Evolutionary conservation across 2,888 invertebrate species (phyloP).

Genomic region (Torymus tubicola): DNA sequence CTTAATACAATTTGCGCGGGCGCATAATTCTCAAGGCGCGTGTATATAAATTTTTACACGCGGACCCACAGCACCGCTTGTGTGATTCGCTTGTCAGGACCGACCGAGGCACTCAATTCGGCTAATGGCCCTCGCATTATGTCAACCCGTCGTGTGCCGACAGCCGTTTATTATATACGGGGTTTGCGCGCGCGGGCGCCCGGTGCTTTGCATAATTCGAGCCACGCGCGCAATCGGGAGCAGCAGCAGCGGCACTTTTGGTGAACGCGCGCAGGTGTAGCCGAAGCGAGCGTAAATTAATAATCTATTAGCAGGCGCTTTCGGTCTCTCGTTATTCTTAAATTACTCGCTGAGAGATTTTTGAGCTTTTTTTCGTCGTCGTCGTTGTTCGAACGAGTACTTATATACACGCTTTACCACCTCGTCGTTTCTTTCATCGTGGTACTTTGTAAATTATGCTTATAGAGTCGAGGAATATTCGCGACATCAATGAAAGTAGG

Average conservation of each 20-base stretch:
- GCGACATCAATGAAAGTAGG: constrained; percentile 14
- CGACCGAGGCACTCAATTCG: constrained; percentile 69
- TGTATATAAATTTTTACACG: constrained; percentile 18
- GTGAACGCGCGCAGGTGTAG: constrained; percentile 69
- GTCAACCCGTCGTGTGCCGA: constrained; percentile 72
- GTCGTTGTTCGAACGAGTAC: background rate
- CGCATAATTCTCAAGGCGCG: constrained; percentile 10
- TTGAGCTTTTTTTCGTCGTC: constrained; percentile 13
- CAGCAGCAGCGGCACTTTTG: constrained; percentile 70
- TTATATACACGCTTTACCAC: background rate
- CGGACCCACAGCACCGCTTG: background rate
- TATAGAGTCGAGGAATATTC: background rate
- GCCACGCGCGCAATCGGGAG: constrained; percentile 67
- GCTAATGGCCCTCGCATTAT: constrained; percentile 73
- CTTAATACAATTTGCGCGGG: constrained; percentile 10
- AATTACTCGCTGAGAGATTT: constrained; percentile 27
- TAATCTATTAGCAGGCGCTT: constrained; percentile 70
- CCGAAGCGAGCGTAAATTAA: constrained; percentile 70
- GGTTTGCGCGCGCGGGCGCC: constrained; percentile 59
- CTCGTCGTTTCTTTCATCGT: constrained; percentile 1
- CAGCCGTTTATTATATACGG: constrained; percentile 72
- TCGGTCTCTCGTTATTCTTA: constrained; percentile 50
- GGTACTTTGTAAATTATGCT: constrained; percentile 24
- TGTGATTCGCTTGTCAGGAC: constrained; percentile 54
- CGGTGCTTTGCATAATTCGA: constrained; percentile 74